Conservation (phyloP, 2,797 vertebrate genomes). For the Carapus acus region DNA sequence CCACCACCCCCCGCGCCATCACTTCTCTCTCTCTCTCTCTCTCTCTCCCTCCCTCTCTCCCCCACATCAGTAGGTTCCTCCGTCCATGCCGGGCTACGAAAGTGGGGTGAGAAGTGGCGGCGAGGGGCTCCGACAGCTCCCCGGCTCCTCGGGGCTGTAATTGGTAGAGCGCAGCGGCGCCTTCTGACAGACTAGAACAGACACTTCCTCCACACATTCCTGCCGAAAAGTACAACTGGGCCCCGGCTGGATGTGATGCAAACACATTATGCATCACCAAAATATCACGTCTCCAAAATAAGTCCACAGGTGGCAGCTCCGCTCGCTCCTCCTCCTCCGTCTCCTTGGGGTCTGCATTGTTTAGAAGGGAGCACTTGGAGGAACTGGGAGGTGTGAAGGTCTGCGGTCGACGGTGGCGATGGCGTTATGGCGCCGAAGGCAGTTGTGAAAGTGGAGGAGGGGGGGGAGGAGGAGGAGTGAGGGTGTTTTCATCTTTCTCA, state of each 20-base stretch:
- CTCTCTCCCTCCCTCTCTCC: slow-evolving; percentile 33
- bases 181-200: slow-evolving; percentile 58
- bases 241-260: slow-evolving; percentile 51
- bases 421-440: no score
- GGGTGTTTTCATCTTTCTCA: background rate
- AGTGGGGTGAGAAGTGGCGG: slow-evolving; percentile 47
- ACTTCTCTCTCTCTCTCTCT: slow-evolving; percentile 33
- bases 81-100: slow-evolving; percentile 45
- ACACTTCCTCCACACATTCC: slow-evolving; percentile 49
- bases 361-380: slow-evolving; percentile 34
- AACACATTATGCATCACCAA: slow-evolving; percentile 60
- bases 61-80: slow-evolving; percentile 42
- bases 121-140: slow-evolving; percentile 57
- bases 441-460: no score
- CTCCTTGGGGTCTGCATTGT: slow-evolving; percentile 38
- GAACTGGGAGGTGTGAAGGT: slow-evolving; percentile 13
- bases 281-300: slow-evolving; percentile 53
- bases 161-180: slow-evolving; percentile 58
- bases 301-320: slow-evolving; percentile 50
- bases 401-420: no score
- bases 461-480: no score
- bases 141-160: slow-evolving; percentile 60
- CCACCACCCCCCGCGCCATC: no score
- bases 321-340: no score
- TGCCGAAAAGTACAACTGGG: slow-evolving; percentile 56